Evolutionary conservation across 2,888 invertebrate genomes (phyloP).

Genomic region (Tipula lateralis): DNA sequence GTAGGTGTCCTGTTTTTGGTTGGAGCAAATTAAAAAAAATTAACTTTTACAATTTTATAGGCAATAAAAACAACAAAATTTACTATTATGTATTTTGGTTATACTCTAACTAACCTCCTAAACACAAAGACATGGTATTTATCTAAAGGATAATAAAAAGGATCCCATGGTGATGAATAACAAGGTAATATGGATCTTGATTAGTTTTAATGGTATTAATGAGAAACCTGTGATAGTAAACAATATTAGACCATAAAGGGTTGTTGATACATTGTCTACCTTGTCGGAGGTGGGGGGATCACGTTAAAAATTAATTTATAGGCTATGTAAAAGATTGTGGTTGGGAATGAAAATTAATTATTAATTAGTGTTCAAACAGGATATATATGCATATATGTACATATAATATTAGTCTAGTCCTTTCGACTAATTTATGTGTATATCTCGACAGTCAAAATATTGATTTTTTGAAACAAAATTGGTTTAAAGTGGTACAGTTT

Average conservation of each 20-base stretch:
- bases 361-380: background rate
- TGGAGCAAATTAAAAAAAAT: background rate
- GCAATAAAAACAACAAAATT: background rate
- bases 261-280: background rate
- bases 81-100: background rate
- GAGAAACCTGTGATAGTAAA: background rate
- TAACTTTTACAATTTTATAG: background rate
- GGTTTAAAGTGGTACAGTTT: no score
- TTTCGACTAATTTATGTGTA: background rate
- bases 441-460: no score
- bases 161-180: background rate
- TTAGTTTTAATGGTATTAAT: background rate
- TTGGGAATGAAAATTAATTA: background rate
- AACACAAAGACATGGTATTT: background rate
- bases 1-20: background rate
- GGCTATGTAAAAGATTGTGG: background rate
- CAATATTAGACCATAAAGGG: background rate
- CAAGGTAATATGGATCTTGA: background rate
- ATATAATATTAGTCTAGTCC: background rate
- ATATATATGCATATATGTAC: no score
- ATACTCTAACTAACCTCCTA: background rate
- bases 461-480: no score
- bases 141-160: background rate
- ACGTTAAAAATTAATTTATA: background rate
- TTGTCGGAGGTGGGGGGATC: background rate